A percentile compares a stretch with the other conserved stretches of the same genome.
These are phyloP conservation scores for Ectobius pallidus DNA, from an alignment of 2,888 invertebrate genomes.

Conservation along the genomic window DNA sequence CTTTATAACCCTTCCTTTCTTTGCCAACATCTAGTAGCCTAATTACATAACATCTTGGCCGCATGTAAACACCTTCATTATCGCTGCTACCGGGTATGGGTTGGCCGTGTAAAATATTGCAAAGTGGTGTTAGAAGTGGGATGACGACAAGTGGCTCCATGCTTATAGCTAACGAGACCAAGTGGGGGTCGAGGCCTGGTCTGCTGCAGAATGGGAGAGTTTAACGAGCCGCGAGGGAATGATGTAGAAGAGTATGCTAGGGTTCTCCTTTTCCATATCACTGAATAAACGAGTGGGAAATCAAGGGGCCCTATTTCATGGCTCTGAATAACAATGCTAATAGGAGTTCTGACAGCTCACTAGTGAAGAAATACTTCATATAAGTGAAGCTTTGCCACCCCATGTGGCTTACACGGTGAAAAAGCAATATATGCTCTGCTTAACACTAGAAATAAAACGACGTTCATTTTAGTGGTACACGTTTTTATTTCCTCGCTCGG, in stretches of 20 bases:
- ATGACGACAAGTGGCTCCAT: slow-evolving; percentile 3
- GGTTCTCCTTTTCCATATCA: slow-evolving; percentile 35
- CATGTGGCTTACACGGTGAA: neutral
- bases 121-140: slow-evolving; percentile 5
- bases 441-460: too few relatives aligned
- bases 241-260: slow-evolving; percentile 6
- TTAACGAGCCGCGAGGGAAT: slow-evolving; percentile 28
- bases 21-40: neutral
- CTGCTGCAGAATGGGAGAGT: neutral
- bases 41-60: slow-evolving; percentile 30
- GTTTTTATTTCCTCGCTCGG: too few relatives aligned
- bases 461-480: too few relatives aligned
- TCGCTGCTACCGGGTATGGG: slow-evolving; percentile 16
- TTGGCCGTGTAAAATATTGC: slow-evolving; percentile 5
- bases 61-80: slow-evolving; percentile 41
- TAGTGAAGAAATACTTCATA: slow-evolving; percentile 10
- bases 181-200: slow-evolving; percentile 13
- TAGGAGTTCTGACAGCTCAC: slow-evolving; percentile 27
- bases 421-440: too few relatives aligned
- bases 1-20: neutral
- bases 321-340: slow-evolving; percentile 35
- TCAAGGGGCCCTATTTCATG: slow-evolving; percentile 37
- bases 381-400: neutral
- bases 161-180: slow-evolving; percentile 23
- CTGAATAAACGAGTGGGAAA: slow-evolving; percentile 36